Percentiles rank a stretch among this genome's conserved stretches.
Conservation (phyloP, 2,888 invertebrate species). For the Euproctis similis region DNA sequence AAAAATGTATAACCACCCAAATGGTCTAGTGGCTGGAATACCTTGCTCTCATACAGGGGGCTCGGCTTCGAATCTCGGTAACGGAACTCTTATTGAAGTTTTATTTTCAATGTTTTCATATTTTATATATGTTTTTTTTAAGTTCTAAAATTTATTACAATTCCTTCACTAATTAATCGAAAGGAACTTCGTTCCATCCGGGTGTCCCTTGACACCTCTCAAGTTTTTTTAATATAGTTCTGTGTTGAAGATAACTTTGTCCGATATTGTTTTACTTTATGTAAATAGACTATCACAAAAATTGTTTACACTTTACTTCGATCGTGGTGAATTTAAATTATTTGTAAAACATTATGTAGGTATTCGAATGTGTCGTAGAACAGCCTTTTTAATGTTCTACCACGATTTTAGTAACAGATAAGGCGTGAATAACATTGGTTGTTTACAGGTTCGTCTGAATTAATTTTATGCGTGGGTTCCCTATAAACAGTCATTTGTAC, state of each 20-base stretch:
- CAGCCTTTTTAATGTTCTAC: conserved; percentile 11
- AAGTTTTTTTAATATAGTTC: no score
- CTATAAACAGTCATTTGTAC: conserved; percentile 8
- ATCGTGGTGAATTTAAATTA: conserved; percentile 13
- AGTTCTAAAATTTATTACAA: no score
- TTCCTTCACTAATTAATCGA: no score
- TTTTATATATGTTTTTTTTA: no score
- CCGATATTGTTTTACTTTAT: conserved; percentile 19
- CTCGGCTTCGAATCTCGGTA: no score
- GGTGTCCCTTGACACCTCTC: no score
- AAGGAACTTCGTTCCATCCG: no score
- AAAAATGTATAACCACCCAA: no score
- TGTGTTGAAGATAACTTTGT: conserved; percentile 14
- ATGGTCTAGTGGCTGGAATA: no score
- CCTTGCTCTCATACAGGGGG: no score
- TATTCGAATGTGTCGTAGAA: conserved; percentile 7
- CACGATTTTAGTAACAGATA: conserved; percentile 13
- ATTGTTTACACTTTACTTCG: conserved; percentile 29
- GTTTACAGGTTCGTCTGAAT: conserved; percentile 9
- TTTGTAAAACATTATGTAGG: conserved; percentile 14
- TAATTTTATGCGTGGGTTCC: conserved; percentile 11
- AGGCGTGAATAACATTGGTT: conserved; percentile 8
- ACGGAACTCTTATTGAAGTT: no score
- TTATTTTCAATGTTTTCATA: no score
- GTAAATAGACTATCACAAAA: conserved; percentile 29